Evolutionary conservation across 2,113 vertebrate species (phyloP).

Genomic region (Argyrosomus japonicus): DNA sequence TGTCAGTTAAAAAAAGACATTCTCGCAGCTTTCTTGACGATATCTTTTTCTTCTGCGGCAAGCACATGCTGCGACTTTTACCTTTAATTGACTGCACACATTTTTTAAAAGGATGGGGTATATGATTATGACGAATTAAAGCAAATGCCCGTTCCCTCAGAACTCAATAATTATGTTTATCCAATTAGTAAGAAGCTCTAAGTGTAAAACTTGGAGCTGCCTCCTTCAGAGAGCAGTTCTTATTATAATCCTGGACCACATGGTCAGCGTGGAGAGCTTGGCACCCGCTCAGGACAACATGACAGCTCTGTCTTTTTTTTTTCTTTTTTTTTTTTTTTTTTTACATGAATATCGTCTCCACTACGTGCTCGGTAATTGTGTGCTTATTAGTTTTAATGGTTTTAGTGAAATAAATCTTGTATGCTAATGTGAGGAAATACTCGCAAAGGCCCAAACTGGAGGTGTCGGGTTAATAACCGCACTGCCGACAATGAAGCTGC

Average conservation of each 20-base stretch:
- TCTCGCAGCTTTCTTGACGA: conserved; percentile 21
- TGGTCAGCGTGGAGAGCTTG: conserved; percentile 70
- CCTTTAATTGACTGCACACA: conserved; percentile 46
- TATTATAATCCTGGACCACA: conserved; percentile 75
- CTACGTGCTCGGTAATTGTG: conserved; percentile 69
- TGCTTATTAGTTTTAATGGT: conserved; percentile 79
- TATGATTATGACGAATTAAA: conserved; percentile 41
- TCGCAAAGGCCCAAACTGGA: conserved; percentile 51
- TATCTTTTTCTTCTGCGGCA: conserved; percentile 30
- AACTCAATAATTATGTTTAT: conserved; percentile 64
- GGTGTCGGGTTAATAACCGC: conserved; percentile 63
- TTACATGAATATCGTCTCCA: conserved; percentile 55
- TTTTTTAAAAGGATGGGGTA: conserved; percentile 23
- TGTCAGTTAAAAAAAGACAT: conserved; percentile 65
- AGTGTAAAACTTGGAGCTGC: conserved; percentile 39
- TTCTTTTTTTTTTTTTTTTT: conserved; percentile 56
- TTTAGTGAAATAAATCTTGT: conserved; percentile 73
- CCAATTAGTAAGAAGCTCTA: conserved; percentile 66
- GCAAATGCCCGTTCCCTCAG: conserved; percentile 38
- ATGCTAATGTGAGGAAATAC: conserved; percentile 64
- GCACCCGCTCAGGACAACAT: conserved; percentile 72
- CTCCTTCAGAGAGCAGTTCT: conserved; percentile 56
- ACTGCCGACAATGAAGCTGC: conserved; percentile 29
- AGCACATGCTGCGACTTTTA: conserved; percentile 42
- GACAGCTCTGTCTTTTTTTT: conserved; percentile 69